These are phyloP conservation scores for Chrosomus eos DNA, from an alignment of 2,797 vertebrate species.

Conservation along the genomic window DNA sequence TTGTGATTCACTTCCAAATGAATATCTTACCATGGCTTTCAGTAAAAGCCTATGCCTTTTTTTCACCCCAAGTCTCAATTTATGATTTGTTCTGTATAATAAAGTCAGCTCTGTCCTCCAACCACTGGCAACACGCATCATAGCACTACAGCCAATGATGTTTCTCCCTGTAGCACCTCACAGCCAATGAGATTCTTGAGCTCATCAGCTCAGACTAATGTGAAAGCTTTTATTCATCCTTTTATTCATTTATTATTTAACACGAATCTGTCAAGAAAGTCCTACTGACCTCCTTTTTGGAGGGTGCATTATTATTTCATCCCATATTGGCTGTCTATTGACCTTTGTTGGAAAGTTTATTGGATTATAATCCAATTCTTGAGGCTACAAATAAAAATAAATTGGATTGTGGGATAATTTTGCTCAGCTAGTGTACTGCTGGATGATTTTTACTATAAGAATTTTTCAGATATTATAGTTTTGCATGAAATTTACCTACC, in stretches of 20 bases:
- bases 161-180: not conserved
- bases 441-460: not conserved
- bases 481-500: not conserved
- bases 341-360: conserved; percentile 13
- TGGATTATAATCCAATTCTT: conserved; percentile 5
- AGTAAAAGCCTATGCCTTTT: not conserved
- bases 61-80: not conserved
- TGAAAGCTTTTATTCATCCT: conserved; percentile 31
- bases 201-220: conserved; percentile 5
- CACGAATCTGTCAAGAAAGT: conserved; percentile 26
- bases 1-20: not conserved
- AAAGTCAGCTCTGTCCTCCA: conserved; percentile 9
- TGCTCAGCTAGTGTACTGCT: not conserved
- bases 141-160: conserved; percentile 7
- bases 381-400: not conserved
- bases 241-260: conserved; percentile 43
- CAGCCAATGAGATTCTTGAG: conserved; percentile 34
- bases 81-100: not conserved
- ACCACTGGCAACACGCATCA: conserved; percentile 20
- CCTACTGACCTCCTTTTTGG: conserved; percentile 42
- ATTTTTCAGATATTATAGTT: not conserved
- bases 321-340: not conserved
- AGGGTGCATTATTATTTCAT: conserved; percentile 20
- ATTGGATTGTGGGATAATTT: not conserved
- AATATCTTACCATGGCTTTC: not conserved